A percentile compares a stretch with the other conserved stretches of the same genome.
Evolutionary conservation across 1,140 invertebrate species (phyloP).

Genomic region (Neodiprion virginianus): DNA sequence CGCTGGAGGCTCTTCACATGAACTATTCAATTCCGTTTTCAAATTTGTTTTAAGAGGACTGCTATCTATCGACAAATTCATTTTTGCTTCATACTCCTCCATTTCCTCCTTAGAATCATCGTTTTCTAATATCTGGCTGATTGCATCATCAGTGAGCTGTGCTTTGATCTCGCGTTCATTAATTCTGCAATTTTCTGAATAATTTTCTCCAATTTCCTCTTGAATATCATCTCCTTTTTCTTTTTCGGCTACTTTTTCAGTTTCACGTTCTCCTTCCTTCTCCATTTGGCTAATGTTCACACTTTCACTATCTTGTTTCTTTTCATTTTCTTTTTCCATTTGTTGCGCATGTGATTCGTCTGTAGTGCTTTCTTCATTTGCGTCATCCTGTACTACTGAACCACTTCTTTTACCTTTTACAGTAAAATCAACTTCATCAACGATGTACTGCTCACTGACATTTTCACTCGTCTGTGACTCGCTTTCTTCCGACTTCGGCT

Average conservation of each 20-base stretch:
- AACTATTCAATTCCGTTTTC: constrained; percentile 10
- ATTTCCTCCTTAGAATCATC: neutral
- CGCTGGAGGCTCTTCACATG: neutral
- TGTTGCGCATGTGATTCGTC: neutral
- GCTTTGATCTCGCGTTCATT: neutral
- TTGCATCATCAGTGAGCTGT: neutral
- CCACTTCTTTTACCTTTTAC: constrained; percentile 26
- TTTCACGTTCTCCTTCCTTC: too few species aligned
- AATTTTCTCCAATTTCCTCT: too few species aligned
- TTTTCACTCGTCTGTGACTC: constrained; percentile 16
- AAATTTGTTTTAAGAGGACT: constrained; percentile 17
- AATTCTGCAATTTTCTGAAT: neutral
- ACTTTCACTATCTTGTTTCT: constrained; percentile 17
- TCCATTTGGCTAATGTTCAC: neutral
- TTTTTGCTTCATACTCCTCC: constrained; percentile 29
- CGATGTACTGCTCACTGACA: constrained; percentile 19
- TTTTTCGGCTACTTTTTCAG: neutral
- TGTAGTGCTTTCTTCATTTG: neutral
- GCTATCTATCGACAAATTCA: constrained; percentile 30
- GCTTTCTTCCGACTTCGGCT: constrained; percentile 31
- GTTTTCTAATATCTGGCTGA: neutral
- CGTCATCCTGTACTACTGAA: constrained; percentile 7
- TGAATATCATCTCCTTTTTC: neutral
- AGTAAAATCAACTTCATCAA: constrained; percentile 15
- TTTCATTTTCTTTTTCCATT: constrained; percentile 17